Evolutionary conservation across 2,797 vertebrate species (phyloP).

Genomic region (Diplodus sargus): DNA sequence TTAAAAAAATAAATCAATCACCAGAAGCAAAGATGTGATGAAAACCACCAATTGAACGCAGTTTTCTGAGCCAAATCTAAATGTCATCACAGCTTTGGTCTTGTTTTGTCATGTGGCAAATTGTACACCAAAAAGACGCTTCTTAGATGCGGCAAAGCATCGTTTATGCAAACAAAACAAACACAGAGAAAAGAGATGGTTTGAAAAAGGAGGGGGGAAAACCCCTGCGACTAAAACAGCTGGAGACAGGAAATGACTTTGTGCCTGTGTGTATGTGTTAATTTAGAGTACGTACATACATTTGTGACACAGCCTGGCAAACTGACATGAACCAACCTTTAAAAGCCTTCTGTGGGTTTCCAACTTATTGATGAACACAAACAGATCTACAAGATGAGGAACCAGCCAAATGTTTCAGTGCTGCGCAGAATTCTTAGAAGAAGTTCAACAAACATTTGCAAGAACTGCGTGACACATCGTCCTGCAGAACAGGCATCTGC

Average conservation of each 20-base stretch:
- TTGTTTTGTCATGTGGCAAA: conserved; percentile 61
- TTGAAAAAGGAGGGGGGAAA: conserved; percentile 41
- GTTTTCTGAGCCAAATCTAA: conserved; percentile 39
- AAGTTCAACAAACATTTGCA: conserved; percentile 34
- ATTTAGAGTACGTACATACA: conserved; percentile 33
- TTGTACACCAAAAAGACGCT: conserved; percentile 19
- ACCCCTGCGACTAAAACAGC: conserved; percentile 66
- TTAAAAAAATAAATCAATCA: conserved; percentile 37
- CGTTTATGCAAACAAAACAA: conserved; percentile 53
- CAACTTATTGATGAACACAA: conserved; percentile 40
- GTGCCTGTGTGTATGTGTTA: conserved; percentile 34
- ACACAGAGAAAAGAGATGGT: conserved; percentile 48
- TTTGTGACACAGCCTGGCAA: conserved; percentile 36
- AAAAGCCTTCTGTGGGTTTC: conserved; percentile 43
- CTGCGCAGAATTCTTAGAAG: conserved; percentile 52
- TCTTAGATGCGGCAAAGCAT: conserved; percentile 36
- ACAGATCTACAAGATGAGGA: conserved; percentile 34
- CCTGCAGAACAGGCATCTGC: conserved; percentile 14
- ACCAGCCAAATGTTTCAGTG: conserved; percentile 38
- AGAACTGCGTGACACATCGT: conserved; percentile 43
- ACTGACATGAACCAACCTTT: conserved; percentile 28
- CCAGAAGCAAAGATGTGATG: conserved; percentile 17
- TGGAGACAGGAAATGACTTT: conserved; percentile 75
- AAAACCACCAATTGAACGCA: conserved; percentile 28
- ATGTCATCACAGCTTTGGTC: conserved; percentile 39